phyloP scores from a whole-genome alignment of 2,113 vertebrate genomes.

The Platichthys stellatus region DNA sequence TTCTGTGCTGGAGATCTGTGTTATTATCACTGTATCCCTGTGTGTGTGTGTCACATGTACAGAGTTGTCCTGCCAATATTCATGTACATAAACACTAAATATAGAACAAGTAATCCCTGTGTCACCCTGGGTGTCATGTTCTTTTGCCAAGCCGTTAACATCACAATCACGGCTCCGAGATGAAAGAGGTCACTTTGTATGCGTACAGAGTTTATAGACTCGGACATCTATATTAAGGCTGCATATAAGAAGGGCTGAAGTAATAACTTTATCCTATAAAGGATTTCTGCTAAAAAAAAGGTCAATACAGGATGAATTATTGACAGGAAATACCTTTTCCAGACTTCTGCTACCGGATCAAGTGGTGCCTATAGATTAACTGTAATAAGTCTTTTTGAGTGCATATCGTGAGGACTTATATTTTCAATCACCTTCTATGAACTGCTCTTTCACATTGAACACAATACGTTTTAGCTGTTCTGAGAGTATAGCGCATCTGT shows the following conservation, averaged over 20 bases:
- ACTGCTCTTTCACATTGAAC: too few species aligned
- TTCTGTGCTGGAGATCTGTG: conserved; percentile 87
- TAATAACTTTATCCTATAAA: conserved; percentile 29
- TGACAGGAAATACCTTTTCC: conserved; percentile 4
- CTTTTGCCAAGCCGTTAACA: conserved; percentile 72
- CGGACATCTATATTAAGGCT: conserved; percentile 30
- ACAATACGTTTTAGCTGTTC: too few species aligned
- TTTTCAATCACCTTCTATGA: background rate
- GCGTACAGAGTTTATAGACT: conserved; percentile 41
- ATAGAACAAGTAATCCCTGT: conserved; percentile 84
- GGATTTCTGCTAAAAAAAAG: conserved; percentile 20
- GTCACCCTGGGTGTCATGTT: conserved; percentile 81
- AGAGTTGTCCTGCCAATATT: conserved; percentile 91
- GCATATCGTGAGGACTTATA: background rate
- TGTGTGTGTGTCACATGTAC: conserved; percentile 90
- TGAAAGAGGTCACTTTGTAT: conserved; percentile 32
- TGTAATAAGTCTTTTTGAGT: conserved; percentile 16
- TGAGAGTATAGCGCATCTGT: background rate
- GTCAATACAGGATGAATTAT: conserved; percentile 7
- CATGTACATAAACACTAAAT: conserved; percentile 89
- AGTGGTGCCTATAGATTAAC: background rate
- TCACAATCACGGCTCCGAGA: conserved; percentile 46
- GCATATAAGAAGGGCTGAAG: conserved; percentile 5
- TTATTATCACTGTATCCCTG: conserved; percentile 88
- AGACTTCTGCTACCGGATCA: background rate